Conservation (phyloP, 2,113 vertebrate genomes). For the Plecotus auritus region DNA sequence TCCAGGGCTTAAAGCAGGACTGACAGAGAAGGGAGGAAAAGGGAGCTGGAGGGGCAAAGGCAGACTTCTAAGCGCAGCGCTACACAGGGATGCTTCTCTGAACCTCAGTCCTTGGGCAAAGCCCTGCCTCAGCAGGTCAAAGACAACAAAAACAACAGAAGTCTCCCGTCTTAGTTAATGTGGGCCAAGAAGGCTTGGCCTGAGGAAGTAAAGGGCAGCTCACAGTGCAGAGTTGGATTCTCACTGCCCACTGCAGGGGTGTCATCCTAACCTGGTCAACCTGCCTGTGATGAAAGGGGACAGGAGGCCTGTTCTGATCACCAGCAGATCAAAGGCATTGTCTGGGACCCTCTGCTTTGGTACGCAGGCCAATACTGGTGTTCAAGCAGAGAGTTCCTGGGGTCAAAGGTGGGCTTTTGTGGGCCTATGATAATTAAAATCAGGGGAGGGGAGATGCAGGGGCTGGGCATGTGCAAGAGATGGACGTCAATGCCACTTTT, state of each 20-base stretch:
- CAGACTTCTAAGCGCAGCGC: neutral
- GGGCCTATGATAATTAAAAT: neutral
- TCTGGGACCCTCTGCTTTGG: constrained; percentile 9
- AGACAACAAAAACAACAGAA: neutral
- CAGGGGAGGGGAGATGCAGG: too few species aligned
- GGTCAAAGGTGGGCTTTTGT: neutral
- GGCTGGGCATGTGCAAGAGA: neutral
- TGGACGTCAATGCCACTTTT: neutral
- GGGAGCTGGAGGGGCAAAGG: neutral
- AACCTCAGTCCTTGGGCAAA: neutral
- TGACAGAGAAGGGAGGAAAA: neutral
- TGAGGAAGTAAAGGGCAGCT: neutral
- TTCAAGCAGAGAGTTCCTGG: neutral
- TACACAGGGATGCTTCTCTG: neutral
- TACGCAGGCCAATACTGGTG: neutral
- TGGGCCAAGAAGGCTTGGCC: neutral
- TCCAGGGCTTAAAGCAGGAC: neutral
- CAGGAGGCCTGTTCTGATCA: constrained; percentile 30
- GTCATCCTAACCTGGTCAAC: neutral
- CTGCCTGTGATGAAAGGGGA: neutral
- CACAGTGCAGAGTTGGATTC: neutral
- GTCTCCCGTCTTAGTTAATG: neutral
- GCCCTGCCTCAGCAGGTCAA: neutral
- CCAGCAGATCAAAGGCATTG: constrained; percentile 40
- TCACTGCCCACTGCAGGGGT: neutral